Evolutionary conservation across 2,888 invertebrate species (phyloP).

Genomic region (Tinea pellionella): DNA sequence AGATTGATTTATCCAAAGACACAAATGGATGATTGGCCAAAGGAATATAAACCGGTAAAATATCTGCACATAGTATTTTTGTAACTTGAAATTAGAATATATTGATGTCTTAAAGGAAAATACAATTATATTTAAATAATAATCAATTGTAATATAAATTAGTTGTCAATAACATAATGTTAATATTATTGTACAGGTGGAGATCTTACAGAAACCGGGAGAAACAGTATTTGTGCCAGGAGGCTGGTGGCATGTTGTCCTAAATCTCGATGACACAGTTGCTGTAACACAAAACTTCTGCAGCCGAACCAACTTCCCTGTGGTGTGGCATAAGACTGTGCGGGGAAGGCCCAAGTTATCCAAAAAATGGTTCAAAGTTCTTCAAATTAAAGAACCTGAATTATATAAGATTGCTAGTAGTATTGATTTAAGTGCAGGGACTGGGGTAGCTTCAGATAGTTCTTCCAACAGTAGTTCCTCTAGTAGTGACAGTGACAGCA

Average conservation of each 20-base stretch:
- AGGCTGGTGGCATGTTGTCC: conserved; percentile 99
- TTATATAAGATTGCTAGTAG: conserved; percentile 82
- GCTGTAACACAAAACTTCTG: conserved; percentile 99
- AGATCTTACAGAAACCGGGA: conserved; percentile 94
- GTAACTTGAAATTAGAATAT: too few species aligned
- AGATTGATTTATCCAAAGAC: conserved; percentile 94
- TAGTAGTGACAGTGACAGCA: conserved; percentile 72
- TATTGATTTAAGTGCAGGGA: conserved; percentile 86
- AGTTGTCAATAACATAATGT: not conserved
- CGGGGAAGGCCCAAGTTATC: conserved; percentile 96
- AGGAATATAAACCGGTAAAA: conserved; percentile 85
- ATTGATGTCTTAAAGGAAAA: not conserved
- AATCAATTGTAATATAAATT: not conserved
- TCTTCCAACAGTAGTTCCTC: conserved; percentile 90
- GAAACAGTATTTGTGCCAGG: conserved; percentile 99
- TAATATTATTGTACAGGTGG: conserved; percentile 68
- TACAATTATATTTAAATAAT: not conserved
- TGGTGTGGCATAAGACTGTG: conserved; percentile 98
- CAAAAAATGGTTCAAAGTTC: conserved; percentile 86
- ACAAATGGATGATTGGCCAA: conserved; percentile 89
- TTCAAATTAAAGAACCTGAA: conserved; percentile 79
- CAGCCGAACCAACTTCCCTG: conserved; percentile 94
- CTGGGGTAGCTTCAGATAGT: conserved; percentile 94
- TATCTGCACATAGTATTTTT: conserved; percentile 13
- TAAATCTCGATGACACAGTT: conserved; percentile 95